Percentiles rank a stretch among this genome's conserved stretches.
Conservation (phyloP, 1,140 invertebrate genomes). For the Atta colombica region DNA sequence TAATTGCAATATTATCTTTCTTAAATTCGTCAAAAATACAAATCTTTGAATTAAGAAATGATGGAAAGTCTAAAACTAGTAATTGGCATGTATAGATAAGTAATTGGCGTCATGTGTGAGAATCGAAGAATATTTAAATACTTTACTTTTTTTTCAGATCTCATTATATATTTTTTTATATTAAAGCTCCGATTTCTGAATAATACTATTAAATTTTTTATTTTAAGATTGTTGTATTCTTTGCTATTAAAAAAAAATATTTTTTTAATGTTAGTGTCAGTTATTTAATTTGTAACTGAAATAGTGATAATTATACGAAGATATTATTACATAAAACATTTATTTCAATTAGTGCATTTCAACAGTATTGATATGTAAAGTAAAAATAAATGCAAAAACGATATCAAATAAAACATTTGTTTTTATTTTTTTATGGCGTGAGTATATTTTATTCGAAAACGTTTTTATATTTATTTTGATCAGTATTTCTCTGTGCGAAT, state of each 20-base stretch:
- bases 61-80: not conserved
- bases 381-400: slow-evolving; percentile 15
- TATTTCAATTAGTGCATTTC: slow-evolving; percentile 31
- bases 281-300: not conserved
- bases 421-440: slow-evolving; percentile 11
- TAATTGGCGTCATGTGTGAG: not conserved
- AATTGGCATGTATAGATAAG: not conserved
- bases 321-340: not conserved
- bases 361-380: not conserved
- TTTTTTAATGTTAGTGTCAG: no score
- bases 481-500: slow-evolving; percentile 14
- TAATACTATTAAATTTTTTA: not conserved
- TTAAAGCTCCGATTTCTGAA: not conserved
- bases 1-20: not conserved
- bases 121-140: not conserved
- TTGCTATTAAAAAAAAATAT: not conserved
- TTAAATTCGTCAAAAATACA: not conserved
- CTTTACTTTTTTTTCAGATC: not conserved
- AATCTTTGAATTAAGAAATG: not conserved
- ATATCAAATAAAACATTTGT: slow-evolving; percentile 1
- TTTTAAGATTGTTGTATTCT: not conserved
- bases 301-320: slow-evolving; percentile 17
- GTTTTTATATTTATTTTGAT: slow-evolving; percentile 35
- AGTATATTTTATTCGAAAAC: slow-evolving; percentile 2
- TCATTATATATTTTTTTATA: slow-evolving; percentile 6